Evolutionary conservation across 2,888 invertebrate genomes (phyloP), one percentile per base, ranked within the genome.

Genomic region (Lasioglossum zephyrum): DNA sequence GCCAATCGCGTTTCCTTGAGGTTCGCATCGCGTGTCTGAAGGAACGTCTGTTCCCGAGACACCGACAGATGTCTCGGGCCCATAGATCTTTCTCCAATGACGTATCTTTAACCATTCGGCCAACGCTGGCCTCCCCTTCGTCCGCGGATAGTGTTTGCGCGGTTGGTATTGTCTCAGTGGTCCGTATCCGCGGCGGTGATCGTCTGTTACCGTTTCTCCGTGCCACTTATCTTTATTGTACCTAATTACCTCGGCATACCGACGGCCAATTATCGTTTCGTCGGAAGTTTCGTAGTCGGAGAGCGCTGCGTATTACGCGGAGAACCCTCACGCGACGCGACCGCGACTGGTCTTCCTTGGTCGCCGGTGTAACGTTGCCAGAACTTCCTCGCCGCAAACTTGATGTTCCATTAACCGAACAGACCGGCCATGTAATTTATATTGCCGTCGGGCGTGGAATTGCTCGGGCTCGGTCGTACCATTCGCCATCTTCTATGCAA

Each of bases 241-340:
- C 76, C 80, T 90, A 91, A 91, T 91, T 90, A 88, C 81, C 77
- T 53, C 74, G 70, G 84, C 73, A 76, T 89, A 84, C 84, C 77
- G 78, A 76, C 77, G 84, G 70, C 74, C 83, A 85, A 91, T 91
- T 91, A 89, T 85, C 86, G 77, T 84, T 76, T 44, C 81, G 79
- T 86, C 66, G 75, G 81, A 86, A 88, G 79, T 84, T 87, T 83
- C 84, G 31, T 74, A 85, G 73, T 82, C 74, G 79, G 74, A 63
- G 57, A 2, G 66, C 72, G 53, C 60, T 41, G 66, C 66, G 72
- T 69, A 78, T 69, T 73, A 36, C 57, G 57, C 66, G 57, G 85
- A 16, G 60, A 44, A 80, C 44, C 31, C 60, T 84, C 41, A 73
- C 84, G 36, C 47, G 70, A 66, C 53, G 73, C 60, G 66, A 53